Base-by-base conservation (phyloP, 1,140 invertebrate species). In the Ips typographus region DNA sequence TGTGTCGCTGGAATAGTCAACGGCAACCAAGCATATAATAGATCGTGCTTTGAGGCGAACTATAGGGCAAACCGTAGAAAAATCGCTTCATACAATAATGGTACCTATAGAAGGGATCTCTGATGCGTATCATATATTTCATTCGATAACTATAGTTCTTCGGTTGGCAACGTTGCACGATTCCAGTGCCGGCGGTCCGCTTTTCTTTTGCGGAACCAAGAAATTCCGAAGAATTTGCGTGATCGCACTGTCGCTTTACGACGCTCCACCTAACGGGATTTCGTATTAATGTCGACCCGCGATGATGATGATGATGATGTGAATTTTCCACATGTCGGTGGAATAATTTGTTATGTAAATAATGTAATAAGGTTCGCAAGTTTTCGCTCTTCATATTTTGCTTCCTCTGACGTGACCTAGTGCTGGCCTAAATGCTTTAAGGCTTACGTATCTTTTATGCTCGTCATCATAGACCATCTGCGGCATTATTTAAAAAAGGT, bases 301-400 rank as follows among this genome's bases (percentile, higher is more conserved):
- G 6, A 49, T 49, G 44, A 49, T 6, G 44, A 49, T 22, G 22
- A 22, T 49, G 44, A 49, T 49, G 7, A 49, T 49, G 44, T 22
- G 44, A 49, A 49, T 49, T 49, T 49, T 49, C 22, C 44, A 8
- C 44, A 22, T 49, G 44, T 49, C 44, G 44, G 44, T 49, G 44
- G 44, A 49, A 49, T 49, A 49, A 49, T 49, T 8, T 49, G 44
- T 49, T 49, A 49, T 49, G 44, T 49, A 49, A 49, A 49, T 49
- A 49, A 49, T 49, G 44, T 22, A 22, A 22, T 22, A 22, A 22
- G 22, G 22, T 22, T 22, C 22, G 22, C 22, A 22, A 22, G 22
- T 22, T 49, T 49, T 49, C 44, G 7, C 44, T 49, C 44, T 22
- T 22, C 22, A 22, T 22, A 22, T 22, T 22, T 22, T 22, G 0